Evolutionary conservation across 2,113 vertebrate genomes (phyloP).

Genomic region (Phalacrocorax brasilianus): DNA sequence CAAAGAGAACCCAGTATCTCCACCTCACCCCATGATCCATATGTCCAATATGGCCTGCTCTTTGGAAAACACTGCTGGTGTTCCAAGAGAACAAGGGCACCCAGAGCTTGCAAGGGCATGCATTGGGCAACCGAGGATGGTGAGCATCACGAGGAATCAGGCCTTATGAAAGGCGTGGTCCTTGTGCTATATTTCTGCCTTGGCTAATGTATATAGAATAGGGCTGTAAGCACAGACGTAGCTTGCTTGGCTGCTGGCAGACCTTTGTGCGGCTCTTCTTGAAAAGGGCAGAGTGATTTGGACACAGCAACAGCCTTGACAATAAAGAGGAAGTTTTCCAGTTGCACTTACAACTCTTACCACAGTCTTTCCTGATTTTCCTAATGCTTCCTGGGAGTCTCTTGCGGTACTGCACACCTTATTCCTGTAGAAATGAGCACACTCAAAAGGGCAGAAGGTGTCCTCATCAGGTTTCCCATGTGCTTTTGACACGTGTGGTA

Average conservation of each 20-base stretch:
- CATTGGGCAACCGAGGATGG: not conserved
- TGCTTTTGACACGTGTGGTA: not conserved
- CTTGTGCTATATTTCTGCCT: not conserved
- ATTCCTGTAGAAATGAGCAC: not conserved
- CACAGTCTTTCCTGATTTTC: not conserved
- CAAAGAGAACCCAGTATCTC: not conserved
- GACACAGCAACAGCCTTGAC: not conserved
- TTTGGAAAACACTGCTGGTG: not conserved
- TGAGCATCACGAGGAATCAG: not conserved
- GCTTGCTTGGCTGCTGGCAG: not conserved
- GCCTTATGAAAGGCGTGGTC: not conserved
- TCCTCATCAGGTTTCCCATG: not conserved
- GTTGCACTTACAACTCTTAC: not conserved
- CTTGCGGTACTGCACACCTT: not conserved
- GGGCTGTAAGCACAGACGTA: not conserved
- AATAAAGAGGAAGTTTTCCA: not conserved
- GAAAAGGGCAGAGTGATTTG: not conserved
- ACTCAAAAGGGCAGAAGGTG: not conserved
- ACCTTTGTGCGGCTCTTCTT: not conserved
- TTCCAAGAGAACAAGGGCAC: not conserved
- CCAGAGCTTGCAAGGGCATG: not conserved
- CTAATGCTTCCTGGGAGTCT: not conserved
- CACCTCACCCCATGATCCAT: not conserved
- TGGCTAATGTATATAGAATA: not conserved
- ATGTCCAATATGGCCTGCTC: not conserved